A percentile compares a stretch with the other conserved stretches of the same genome.
phyloP scores from a whole-genome alignment of 2,113 vertebrate genomes.

The Bubo bubo region DNA sequence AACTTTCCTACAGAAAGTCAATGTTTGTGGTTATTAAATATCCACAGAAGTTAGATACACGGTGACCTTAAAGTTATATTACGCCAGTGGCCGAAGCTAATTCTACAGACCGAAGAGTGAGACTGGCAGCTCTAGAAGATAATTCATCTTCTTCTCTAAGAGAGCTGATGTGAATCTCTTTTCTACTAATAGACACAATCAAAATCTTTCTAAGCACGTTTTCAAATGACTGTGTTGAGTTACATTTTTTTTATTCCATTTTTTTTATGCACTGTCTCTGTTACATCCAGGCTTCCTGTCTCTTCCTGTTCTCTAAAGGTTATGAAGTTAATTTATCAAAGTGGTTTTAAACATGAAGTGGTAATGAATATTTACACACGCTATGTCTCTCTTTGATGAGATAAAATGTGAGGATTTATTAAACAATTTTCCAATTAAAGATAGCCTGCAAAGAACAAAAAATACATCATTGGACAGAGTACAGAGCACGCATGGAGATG shows the following conservation, averaged over 20 bases:
- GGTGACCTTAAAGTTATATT: neutral
- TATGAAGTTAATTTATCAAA: constrained; percentile 71
- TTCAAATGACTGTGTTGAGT: neutral
- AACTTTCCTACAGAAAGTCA: neutral
- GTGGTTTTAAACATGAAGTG: constrained; percentile 45
- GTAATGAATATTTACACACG: constrained; percentile 52
- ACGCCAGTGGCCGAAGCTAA: neutral
- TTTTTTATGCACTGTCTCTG: constrained; percentile 9
- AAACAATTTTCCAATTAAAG: constrained; percentile 62
- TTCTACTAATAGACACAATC: neutral
- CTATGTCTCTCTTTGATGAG: constrained; percentile 60
- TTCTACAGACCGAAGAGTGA: neutral
- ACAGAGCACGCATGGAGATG: neutral
- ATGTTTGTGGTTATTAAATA: neutral
- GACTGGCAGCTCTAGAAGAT: neutral
- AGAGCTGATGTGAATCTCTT: neutral
- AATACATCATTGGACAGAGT: neutral
- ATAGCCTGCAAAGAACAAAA: constrained; percentile 32
- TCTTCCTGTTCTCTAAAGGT: constrained; percentile 65
- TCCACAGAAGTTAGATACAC: neutral
- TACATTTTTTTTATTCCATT: neutral
- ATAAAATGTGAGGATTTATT: constrained; percentile 63
- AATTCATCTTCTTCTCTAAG: neutral
- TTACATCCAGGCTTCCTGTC: constrained; percentile 54
- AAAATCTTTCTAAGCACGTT: constrained; percentile 32